A percentile compares a stretch with the other conserved stretches of the same genome.
Conservation (phyloP, 2,888 invertebrate species). For the Acleris cristana region DNA sequence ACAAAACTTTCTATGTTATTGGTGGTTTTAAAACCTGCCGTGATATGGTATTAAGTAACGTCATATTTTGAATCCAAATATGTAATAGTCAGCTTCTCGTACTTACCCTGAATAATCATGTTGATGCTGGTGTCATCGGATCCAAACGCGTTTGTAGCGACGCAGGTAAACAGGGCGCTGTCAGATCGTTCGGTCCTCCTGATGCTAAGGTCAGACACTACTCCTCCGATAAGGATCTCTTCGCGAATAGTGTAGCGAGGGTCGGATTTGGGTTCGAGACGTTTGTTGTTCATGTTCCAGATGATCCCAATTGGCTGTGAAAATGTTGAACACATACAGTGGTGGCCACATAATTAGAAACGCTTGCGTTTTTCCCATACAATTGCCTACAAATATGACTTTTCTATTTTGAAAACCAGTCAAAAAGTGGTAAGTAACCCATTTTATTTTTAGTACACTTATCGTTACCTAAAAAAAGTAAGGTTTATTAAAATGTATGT, state of each 20-base stretch:
- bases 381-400: no score
- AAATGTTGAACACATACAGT: not conserved
- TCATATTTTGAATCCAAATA: no score
- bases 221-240: constrained; percentile 94
- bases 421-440: no score
- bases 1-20: not conserved
- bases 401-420: no score
- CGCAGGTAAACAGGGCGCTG: constrained; percentile 95
- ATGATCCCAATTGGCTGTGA: constrained; percentile 92
- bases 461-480: no score
- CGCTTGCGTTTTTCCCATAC: no score
- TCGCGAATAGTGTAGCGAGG: constrained; percentile 93
- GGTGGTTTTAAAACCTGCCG: no score
- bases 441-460: no score
- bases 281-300: constrained; percentile 97
- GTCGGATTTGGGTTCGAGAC: constrained; percentile 94
- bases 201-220: constrained; percentile 94
- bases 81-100: no score
- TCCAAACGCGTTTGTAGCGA: constrained; percentile 96
- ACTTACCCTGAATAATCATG: constrained; percentile 95
- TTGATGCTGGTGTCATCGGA: constrained; percentile 98
- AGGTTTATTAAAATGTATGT: no score
- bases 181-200: constrained; percentile 94
- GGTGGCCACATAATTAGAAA: no score
- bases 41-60: no score